These are phyloP conservation scores for Drosophila ironensis DNA, from an alignment of 1,140 invertebrate species.

Conservation along the genomic window DNA sequence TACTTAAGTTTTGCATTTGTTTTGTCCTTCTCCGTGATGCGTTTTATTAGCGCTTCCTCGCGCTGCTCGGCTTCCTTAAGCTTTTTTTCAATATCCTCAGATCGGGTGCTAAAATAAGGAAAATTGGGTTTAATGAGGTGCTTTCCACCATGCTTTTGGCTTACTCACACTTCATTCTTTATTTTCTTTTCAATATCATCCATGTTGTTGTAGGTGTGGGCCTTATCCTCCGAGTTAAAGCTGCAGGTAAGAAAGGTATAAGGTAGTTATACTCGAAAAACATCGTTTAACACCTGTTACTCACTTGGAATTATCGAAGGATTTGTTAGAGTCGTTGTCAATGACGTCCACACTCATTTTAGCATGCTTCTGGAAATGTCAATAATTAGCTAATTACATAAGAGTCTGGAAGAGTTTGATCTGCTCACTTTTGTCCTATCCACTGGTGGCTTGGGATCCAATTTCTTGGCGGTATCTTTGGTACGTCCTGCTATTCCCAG, in stretches of 20 bases:
- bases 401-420: neutral
- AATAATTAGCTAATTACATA: neutral
- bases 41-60: conserved; percentile 77
- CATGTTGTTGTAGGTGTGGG: conserved; percentile 72
- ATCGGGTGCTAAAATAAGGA: conserved; percentile 52
- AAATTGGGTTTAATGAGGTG: neutral
- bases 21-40: conserved; percentile 82
- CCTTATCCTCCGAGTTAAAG: conserved; percentile 70
- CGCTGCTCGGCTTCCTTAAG: conserved; percentile 77
- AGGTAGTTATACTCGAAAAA: neutral
- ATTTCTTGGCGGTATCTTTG: conserved; percentile 44
- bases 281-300: neutral
- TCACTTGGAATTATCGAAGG: conserved; percentile 77
- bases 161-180: conserved; percentile 80
- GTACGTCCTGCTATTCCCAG: conserved; percentile 51
- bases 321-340: conserved; percentile 80
- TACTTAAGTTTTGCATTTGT: conserved; percentile 76
- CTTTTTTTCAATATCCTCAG: conserved; percentile 81
- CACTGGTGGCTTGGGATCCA: conserved; percentile 57
- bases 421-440: conserved; percentile 62
- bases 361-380: conserved; percentile 71
- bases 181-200: conserved; percentile 81
- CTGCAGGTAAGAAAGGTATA: conserved; percentile 28
- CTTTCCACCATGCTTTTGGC: neutral
- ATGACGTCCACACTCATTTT: conserved; percentile 82